Conservation (phyloP, 1,140 invertebrate genomes). For the Octopus sinensis region DNA sequence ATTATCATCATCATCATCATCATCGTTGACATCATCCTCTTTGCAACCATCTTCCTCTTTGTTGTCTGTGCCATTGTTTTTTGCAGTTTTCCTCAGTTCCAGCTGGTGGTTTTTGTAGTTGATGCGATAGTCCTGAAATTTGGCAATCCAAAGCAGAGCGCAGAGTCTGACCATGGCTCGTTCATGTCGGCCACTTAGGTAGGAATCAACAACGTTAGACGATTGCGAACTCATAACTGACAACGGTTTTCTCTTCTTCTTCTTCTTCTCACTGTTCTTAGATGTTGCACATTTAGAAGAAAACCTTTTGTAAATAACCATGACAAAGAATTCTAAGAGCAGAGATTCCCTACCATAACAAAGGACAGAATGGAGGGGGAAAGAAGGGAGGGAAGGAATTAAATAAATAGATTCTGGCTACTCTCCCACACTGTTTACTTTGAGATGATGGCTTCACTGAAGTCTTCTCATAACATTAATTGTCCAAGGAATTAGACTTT, state of each 20-base stretch:
- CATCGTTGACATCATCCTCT: too few species aligned
- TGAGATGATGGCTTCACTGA: too few species aligned
- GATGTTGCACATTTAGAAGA: neutral
- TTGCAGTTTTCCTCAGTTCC: neutral
- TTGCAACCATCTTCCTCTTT: neutral
- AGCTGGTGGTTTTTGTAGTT: neutral
- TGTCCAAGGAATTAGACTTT: too few species aligned
- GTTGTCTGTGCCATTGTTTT: neutral
- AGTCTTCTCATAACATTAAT: too few species aligned
- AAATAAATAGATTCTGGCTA: too few species aligned
- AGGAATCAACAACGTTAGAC: conserved; percentile 34
- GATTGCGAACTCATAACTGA: conserved; percentile 28
- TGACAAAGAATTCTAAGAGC: neutral
- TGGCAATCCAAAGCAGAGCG: conserved; percentile 50
- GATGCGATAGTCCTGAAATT: conserved; percentile 43
- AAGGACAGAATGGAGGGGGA: too few species aligned
- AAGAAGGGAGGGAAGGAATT: too few species aligned
- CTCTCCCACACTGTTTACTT: too few species aligned
- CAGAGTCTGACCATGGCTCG: conserved; percentile 48
- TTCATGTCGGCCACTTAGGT: conserved; percentile 40
- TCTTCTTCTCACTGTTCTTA: neutral
- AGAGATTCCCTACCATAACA: too few species aligned
- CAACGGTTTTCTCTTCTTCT: neutral
- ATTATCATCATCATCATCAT: too few species aligned
- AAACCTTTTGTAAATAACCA: conserved; percentile 1